Conservation (phyloP, 2,888 invertebrate genomes). For the Podabrus alpinus region DNA sequence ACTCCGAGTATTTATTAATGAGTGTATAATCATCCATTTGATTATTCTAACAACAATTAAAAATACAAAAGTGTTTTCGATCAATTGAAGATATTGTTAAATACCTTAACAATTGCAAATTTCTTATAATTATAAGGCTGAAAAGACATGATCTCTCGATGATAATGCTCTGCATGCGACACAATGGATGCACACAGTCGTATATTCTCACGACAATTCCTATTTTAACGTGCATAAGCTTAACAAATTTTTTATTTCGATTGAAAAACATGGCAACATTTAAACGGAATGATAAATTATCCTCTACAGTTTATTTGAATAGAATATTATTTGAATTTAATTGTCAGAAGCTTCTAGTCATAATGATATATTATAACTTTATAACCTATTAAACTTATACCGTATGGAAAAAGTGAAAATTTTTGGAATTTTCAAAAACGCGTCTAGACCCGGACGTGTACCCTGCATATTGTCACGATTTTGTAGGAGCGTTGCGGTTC, state of each 20-base stretch:
- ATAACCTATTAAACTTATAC: background rate
- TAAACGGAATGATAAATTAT: background rate
- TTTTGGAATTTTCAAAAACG: constrained; percentile 13
- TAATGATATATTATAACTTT: too few relatives aligned
- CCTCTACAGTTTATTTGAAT: background rate
- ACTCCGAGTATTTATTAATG: background rate
- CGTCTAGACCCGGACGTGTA: constrained; percentile 28
- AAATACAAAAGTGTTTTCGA: constrained; percentile 21
- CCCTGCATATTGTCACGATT: constrained; percentile 31
- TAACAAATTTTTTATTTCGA: background rate
- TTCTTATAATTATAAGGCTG: constrained; percentile 37
- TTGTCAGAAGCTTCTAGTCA: background rate
- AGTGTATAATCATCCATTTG: constrained; percentile 5
- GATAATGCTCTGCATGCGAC: constrained; percentile 44
- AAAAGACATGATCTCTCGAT: constrained; percentile 32
- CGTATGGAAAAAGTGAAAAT: constrained; percentile 7
- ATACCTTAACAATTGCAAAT: constrained; percentile 34
- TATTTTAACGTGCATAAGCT: background rate
- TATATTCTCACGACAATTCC: background rate
- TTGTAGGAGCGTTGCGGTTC: constrained; percentile 35
- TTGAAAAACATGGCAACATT: background rate
- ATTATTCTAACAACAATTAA: constrained; percentile 16
- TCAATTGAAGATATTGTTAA: constrained; percentile 20
- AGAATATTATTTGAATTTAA: background rate
- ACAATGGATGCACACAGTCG: constrained; percentile 42